Base-by-base conservation (phyloP, 2,888 invertebrate genomes). In the Phyto melanocephala region DNA sequence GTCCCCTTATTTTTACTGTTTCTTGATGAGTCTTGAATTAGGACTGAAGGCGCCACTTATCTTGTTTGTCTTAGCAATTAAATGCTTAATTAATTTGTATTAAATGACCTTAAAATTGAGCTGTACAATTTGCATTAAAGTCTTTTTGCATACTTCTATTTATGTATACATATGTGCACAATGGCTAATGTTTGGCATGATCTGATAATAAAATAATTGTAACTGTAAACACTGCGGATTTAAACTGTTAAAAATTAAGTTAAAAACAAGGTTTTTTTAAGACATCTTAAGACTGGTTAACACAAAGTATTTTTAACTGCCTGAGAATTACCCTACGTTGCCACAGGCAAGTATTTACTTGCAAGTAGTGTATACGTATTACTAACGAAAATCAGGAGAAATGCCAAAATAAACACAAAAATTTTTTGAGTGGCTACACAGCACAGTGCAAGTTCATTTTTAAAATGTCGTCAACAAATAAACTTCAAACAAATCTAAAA, bases 51-150 rank as follows among this genome's bases (percentile, higher is more conserved):
- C 78, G 81, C 81, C 78, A 74, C 70, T 81, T 75, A 78, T 74
- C 78, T 37, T 70, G 74, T 78, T 74, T 75, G 74, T 75, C 65
- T 75, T 45, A 70, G 54, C 74, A 65, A 82, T 78, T 78, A 82
- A 78, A 78, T 70, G 70, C 74, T 70, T 78, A 82, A 82, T 82
- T 82, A 82, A 78, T 82, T 82, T 65, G 52, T 65, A 70, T 75
- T 82, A 77, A 81, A 68, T 74, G 72, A 54, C 60, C 65, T 77
- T 77, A 72, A 77, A 76, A 77, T 71, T 76, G 45, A 68, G 67
- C 56, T 62, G n/a, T n/a, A n/a, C n/a, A n/a, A n/a, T n/a, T n/a
- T n/a, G n/a, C n/a, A n/a, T n/a, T n/a, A n/a, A n/a, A n/a, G 28
- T 28, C 28, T 28, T 28, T 5, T 28, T 5, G 28, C 3, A 28